Base-by-base conservation (phyloP, 2,888 invertebrate species). In the Spodoptera littoralis region DNA sequence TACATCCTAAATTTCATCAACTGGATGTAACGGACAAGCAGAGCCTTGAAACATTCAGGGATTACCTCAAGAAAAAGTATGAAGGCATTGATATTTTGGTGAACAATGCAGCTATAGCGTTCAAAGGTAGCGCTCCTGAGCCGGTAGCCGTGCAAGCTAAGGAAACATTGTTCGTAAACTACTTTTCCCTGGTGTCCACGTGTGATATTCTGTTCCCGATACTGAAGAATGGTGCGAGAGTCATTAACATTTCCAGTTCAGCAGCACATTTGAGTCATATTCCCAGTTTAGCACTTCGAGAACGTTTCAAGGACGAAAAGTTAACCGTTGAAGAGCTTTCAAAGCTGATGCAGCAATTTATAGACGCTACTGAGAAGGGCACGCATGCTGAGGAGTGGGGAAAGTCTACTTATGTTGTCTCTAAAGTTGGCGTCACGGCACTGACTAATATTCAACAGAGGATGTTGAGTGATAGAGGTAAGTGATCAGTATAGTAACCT, bases 91-190 rank as follows among this genome's bases (percentile, higher is more conserved):
- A 97, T 89, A 84, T 97, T 52, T 91, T 97, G 47, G 95, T 97
- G 0, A 97, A 97, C 82, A 97, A 97, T 87, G 97, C 97, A 8
- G 97, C 96, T 0, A 97, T 97, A 59, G 96, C 96, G 0, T 97
- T 96, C 80, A 96, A 96, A 94, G 48, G 30, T 5, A 85, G 84
- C 57, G 95, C 96, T 0, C 93, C 95, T 0, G 97, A 96, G 53
- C 95, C 97, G 2, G 96, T 96, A 52, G 82, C 87, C 0, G 88
- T 94, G 6, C 97, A 98, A 92, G 98, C 97, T 0, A 95, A 96
- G 78, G 94, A 96, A 76, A 97, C 97, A 0, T 65, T 97, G 6
- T 90, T 89, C 46, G 96, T 96, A 0, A 98, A 98, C 85, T 98
- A 96, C 84, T 97, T 96, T 83, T 95, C 95, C 11, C 93, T 96